phyloP scores from a whole-genome alignment of 1,140 invertebrate species.

The Tetramorium simillimum region DNA sequence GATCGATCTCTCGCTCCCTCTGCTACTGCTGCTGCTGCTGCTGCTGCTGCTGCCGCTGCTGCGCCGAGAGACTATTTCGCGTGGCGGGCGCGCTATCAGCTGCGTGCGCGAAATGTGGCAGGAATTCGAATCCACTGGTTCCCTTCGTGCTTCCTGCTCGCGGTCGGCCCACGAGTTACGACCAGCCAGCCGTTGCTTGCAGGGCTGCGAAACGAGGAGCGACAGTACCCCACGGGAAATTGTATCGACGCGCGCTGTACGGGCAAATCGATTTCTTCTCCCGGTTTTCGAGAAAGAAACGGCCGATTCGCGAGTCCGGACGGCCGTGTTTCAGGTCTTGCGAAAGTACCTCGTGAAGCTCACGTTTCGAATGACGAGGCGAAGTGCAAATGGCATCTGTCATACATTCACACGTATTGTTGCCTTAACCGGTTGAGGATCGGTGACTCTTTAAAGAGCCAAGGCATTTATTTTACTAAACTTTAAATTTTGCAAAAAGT shows the following conservation, averaged over 20 bases:
- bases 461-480: too few species aligned
- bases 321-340: background rate
- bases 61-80: constrained; percentile 50
- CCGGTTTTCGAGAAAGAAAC: constrained; percentile 22
- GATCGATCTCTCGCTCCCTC: constrained; percentile 13
- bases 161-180: constrained; percentile 60
- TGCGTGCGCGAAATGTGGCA: constrained; percentile 49
- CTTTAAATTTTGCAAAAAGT: too few species aligned
- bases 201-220: constrained; percentile 66
- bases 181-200: constrained; percentile 57
- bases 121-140: constrained; percentile 42
- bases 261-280: constrained; percentile 67
- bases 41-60: background rate
- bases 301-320: background rate
- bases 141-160: constrained; percentile 39
- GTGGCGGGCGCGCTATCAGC: constrained; percentile 61
- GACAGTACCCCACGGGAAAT: constrained; percentile 68
- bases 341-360: background rate
- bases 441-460: too few species aligned
- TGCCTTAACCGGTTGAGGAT: background rate
- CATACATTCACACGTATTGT: background rate
- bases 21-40: background rate
- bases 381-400: background rate
- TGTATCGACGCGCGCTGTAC: constrained; percentile 66
- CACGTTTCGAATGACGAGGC: background rate